Base-by-base conservation (phyloP, 2,113 vertebrate genomes). In the Neolamprologus cancellatus region DNA sequence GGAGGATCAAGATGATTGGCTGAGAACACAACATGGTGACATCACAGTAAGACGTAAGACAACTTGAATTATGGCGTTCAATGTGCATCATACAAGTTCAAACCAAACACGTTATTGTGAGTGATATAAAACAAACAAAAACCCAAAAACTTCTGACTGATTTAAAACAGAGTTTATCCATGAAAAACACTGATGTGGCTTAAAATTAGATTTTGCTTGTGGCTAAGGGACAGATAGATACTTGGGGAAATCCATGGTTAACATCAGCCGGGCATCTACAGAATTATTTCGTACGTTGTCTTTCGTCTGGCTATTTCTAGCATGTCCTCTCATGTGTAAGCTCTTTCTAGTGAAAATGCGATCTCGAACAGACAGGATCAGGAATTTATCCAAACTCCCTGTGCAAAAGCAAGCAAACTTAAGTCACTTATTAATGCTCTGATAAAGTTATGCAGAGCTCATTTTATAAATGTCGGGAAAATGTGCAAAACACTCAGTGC, bases 1-100 rank as follows among this genome's bases (percentile, higher is more conserved):
- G 93, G 30, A 99, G 96, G 81, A 98, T 93, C 89, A 99, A 95
- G 93, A 97, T 82, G 92, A 99, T 96, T 30, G 98, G 97, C 98
- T 99, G 30, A 78, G 14, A 18, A 5, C 20, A 53, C 39, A 9
- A 44, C 30, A 25, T 5, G 23, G 17, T 71, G 15, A 46, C 12
- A 15, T 15, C 36, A 71, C 13, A 2, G 32, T 39, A 36, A 39
- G 57, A 66, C 18, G 4, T 64, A 12, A 64, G 66, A 76, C 41
- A 50, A 50, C 44, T 48, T 48, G 14, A 74, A 28, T 28, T 1
- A 74, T 46, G 41, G 41, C 11, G 9, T 74, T 74, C 41, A 32
- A 4, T 5, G 71, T 50, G 44, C 71, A 8, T 48, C 25, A 50
- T 1, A 5, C 10, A 50, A 30, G 15, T 76, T 76, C 15, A 48